Conservation (phyloP, 2,113 vertebrate species). For the Barbus barbus region DNA sequence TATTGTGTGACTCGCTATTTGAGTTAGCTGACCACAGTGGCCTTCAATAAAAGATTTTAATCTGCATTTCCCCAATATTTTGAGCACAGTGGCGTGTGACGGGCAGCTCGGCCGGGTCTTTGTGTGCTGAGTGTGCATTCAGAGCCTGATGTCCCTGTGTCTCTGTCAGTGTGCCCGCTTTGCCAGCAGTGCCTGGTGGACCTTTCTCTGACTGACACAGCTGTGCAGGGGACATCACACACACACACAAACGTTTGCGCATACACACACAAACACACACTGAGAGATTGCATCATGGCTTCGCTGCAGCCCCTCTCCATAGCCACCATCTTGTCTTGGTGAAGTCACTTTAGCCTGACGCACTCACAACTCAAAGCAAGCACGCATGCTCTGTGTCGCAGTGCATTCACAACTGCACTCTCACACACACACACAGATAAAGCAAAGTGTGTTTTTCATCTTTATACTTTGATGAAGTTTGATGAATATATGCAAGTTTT, state of each 20-base stretch:
- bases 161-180: slow-evolving; percentile 22
- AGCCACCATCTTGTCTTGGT: slow-evolving; percentile 55
- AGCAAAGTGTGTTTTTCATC: not conserved
- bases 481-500: not conserved
- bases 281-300: slow-evolving; percentile 42
- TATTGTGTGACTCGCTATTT: slow-evolving; percentile 19
- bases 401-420: slow-evolving; percentile 6
- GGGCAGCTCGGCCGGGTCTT: slow-evolving; percentile 48
- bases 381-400: slow-evolving; percentile 52
- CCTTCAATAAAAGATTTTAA: slow-evolving; percentile 9
- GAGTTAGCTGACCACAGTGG: not conserved
- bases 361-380: slow-evolving; percentile 42
- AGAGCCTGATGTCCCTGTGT: slow-evolving; percentile 29
- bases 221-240: slow-evolving; percentile 28
- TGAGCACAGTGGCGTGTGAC: slow-evolving; percentile 34
- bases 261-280: slow-evolving; percentile 31
- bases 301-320: slow-evolving; percentile 49
- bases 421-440: not conserved
- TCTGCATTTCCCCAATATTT: not conserved
- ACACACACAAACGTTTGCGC: slow-evolving; percentile 18
- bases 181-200: slow-evolving; percentile 34
- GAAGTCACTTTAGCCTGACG: slow-evolving; percentile 54
- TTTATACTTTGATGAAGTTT: not conserved
- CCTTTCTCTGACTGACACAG: slow-evolving; percentile 52
- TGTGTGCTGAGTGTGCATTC: slow-evolving; percentile 28